Evolutionary conservation across 2,888 invertebrate genomes (phyloP), one percentile per base, ranked within the genome.

Genomic region (Sussaba pulchella): DNA sequence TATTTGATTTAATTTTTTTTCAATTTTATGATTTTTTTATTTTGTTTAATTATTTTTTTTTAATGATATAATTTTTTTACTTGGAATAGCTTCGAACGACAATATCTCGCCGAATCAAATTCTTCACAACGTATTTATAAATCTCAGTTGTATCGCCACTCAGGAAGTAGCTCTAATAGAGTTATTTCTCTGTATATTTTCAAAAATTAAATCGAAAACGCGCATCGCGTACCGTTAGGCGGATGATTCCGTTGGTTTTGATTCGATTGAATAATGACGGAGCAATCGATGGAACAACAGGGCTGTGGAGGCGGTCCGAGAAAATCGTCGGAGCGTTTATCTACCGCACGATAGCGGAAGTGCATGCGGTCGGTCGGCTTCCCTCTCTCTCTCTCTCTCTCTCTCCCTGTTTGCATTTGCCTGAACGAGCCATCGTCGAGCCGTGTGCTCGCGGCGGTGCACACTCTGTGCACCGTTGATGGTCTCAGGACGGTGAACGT

Each of bases 291-390:
- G 5, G 52, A 72, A 14, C 52, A 41, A 14, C 6, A 43, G 26
- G 52, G 64, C 39, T 45, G 61, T 39, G 0, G 57, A 47, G 47
- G 73, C 72, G 69, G 69, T 64, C 57, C 67, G 69, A 77, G 77
- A 70, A 66, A 81, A 77, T 82, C 67, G 74, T 67, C 80, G 66
- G 61, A 80, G 66, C 77, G 73, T 82, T 82, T 79, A 74, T 52
- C 45, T 41, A 17, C 59, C 43, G 59, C 45, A 57, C 76, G 80
- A 76, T 73, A 80, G 69, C 72, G 76, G 79, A 82, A 70, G 80
- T 76, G 71, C 67, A 79, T 52, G 66, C 59, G 71, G 43, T 50
- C 26, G 26, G 21, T 24, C 64, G 57, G n/a, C n/a, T n/a, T n/a
- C n/a, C n/a, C n/a, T n/a, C n/a, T n/a, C n/a, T n/a, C 39, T 54